A percentile compares a stretch with the other conserved stretches of the same genome.
Conservation (phyloP, 35 echinoderm and acorn worm species). For the Apostichopus parvimensis region DNA sequence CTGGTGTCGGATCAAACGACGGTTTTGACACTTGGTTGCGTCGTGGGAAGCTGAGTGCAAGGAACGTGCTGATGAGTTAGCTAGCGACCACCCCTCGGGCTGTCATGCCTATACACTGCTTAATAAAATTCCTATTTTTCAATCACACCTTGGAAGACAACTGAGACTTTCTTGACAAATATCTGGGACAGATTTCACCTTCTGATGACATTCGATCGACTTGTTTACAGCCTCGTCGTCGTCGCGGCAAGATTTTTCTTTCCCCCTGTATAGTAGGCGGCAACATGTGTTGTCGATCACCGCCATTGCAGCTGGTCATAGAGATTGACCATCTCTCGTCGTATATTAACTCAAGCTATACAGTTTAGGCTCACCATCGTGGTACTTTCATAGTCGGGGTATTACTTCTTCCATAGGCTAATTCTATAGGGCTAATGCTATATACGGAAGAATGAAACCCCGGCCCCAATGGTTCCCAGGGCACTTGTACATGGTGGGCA, state of each 20-base stretch:
- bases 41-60: slow-evolving; percentile 48
- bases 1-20: slow-evolving; percentile 24
- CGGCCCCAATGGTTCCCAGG: too few relatives aligned
- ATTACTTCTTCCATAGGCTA: too few relatives aligned
- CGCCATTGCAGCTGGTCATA: neutral
- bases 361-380: too few relatives aligned
- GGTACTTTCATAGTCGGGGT: too few relatives aligned
- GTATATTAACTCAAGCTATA: too few relatives aligned
- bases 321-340: too few relatives aligned
- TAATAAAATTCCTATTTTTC: slow-evolving; percentile 55
- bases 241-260: neutral
- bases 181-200: slow-evolving; percentile 48
- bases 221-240: slow-evolving; percentile 39
- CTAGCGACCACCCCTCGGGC: slow-evolving; percentile 46
- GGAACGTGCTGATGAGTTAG: slow-evolving; percentile 48
- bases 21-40: slow-evolving; percentile 46
- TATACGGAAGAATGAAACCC: too few relatives aligned
- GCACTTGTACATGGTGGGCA: too few relatives aligned
- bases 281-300: neutral
- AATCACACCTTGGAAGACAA: slow-evolving; percentile 49
- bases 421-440: too few relatives aligned
- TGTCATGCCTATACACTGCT: slow-evolving; percentile 36
- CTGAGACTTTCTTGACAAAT: slow-evolving; percentile 54
- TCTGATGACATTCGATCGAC: slow-evolving; percentile 42
- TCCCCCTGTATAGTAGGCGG: neutral